Base-by-base conservation (phyloP, 2,888 invertebrate genomes). In the Bugulina stolonifera region DNA sequence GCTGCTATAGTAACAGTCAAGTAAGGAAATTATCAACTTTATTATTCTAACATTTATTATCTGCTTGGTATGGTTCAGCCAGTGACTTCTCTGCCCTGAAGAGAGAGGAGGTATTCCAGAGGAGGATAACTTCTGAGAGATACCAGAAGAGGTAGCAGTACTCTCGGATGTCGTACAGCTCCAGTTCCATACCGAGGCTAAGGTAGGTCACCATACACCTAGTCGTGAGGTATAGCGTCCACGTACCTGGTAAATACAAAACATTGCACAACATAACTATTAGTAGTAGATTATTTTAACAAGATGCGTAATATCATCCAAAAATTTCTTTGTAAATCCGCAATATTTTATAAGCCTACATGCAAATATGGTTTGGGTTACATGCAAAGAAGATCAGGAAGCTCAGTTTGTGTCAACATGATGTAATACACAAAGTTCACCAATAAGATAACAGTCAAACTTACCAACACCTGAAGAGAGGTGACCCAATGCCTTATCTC, bases 111-210 rank as follows among this genome's bases (percentile, higher is more conserved):
- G 93, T 90, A 74, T 96, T 86, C 92, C 96, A 97, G 5, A 93
- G 93, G 84, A 93, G 95, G 1, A 97, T 87, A 83, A 94, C 93
- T 86, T 97, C 96, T 84, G 94, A 93, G 34, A 97, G 87, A 85
- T 74, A 83, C 84, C 84, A 84, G 77, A 80, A 98, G 77, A 97
- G 92, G 82, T 95, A 96, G 79, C 94, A 91, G 85, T 93, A 97
- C 86, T 99, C 98, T 83, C 97, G 96, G 32, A 92, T 90, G 73
- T 94, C 93, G 85, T 97, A 98, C 43, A 99, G 86, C 84, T 98
- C 96, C 72, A 98, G 87, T 82, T 97, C 96, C 79, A 99, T 92
- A 0, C 97, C 97, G 29, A 94, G 91, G 77, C 97, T 88, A 54
- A 96, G 87, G 84, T 94, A 97, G 81, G 94, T 91, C 79, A 94